Evolutionary conservation across 2,797 vertebrate genomes (phyloP), one percentile per base, ranked within the genome.

Genomic region (Malacoraja senta): DNA sequence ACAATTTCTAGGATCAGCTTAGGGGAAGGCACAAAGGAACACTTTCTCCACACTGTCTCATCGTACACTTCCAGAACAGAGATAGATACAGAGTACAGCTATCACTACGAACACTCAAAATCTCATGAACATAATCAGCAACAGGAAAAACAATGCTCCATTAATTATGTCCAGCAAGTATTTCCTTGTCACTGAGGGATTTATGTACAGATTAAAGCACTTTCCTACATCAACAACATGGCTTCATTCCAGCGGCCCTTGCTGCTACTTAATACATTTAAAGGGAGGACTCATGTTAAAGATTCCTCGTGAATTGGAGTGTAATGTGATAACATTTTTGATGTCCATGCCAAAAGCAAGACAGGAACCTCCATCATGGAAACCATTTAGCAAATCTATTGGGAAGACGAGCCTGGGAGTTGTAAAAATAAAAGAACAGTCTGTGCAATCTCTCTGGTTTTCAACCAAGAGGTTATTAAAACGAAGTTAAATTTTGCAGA

Each of bases 351-450:
- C 84, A 88, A 88, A 3, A 88, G 65, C 61, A 68, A 32, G 84
- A 24, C 84, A 88, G 61, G 65, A 68, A n/a, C 26, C 63, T 88
- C n/a, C 15, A 68, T 88, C 63, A 88, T 29, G 53, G 29, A 61
- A 84, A 84, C n/a, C 26, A 7, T 61, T 84, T 84, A 21, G 19
- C n/a, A 88, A 68, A 88, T 32, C 61, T 65, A 63, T 35, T 17
- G 58, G 58, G 13, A 88, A 88, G 38, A 81, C 9, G 38, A 24
- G 61, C 63, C 84, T 88, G 61, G 84, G 61, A 88, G 84, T n/a
- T 88, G 84, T 88, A 88, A 88, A 88, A 88, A 81, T 84, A 63
- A 65, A 88, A 65, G 84, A 88, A 88, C 61, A 88, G 58, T 4
- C n/a, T 88, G 63, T 35, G n/a, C 84, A 88, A 88, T 68, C 17